These are phyloP conservation scores for Teleogryllus oceanicus DNA, from an alignment of 2,888 invertebrate species.

Conservation along the genomic window DNA sequence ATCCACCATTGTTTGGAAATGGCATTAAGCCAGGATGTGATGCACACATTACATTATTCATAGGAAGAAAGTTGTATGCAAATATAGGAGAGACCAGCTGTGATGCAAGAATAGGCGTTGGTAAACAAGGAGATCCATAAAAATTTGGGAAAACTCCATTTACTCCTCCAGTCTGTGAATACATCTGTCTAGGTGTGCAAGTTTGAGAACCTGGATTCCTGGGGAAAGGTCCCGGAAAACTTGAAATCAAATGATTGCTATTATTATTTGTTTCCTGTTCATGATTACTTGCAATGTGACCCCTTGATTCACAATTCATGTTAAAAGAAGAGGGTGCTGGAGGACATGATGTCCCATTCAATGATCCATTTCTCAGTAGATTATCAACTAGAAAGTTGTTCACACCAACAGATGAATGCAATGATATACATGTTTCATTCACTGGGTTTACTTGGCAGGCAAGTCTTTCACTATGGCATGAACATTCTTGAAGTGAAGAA, in stretches of 20 bases:
- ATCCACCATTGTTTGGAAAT: not conserved
- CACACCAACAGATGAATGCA: no score
- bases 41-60: constrained; percentile 18
- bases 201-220: not conserved
- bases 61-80: not conserved
- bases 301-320: no score
- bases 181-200: not conserved
- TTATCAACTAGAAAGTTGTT: no score
- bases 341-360: no score
- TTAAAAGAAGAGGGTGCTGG: no score
- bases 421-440: no score
- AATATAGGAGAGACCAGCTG: not conserved
- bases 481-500: not conserved
- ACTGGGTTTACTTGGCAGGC: no score
- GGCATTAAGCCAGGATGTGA: constrained; percentile 6
- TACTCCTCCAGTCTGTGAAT: not conserved
- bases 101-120: not conserved
- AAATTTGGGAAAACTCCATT: not conserved
- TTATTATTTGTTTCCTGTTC: no score
- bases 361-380: no score
- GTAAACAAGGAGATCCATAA: not conserved
- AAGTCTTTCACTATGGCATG: not conserved
- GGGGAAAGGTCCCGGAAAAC: no score
- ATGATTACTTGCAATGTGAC: no score
- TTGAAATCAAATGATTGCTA: no score